These are phyloP conservation scores for Pluvialis apricaria DNA, from an alignment of 2,113 vertebrate species.

Conservation along the genomic window DNA sequence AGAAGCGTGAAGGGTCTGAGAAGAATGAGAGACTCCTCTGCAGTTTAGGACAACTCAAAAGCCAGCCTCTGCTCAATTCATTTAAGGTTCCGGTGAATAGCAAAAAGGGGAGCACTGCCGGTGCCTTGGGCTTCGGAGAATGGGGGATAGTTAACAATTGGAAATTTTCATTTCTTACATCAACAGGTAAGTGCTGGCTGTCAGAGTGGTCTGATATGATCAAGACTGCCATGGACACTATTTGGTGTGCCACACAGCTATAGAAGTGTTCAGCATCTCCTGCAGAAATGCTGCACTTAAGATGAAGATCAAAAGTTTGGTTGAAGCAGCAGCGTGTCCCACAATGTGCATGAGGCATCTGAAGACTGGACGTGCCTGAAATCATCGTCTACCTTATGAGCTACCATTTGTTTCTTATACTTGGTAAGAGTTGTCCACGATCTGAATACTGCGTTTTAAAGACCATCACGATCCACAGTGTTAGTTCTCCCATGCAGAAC, in stretches of 20 bases:
- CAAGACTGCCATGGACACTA: neutral
- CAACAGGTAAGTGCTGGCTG: neutral
- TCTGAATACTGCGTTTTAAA: neutral
- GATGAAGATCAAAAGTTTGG: neutral
- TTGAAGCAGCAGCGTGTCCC: neutral
- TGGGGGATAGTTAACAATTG: neutral
- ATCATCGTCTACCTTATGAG: neutral
- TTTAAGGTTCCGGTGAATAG: neutral
- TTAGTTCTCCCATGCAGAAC: neutral
- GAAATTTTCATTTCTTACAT: neutral
- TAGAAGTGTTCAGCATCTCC: neutral
- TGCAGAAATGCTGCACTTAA: neutral
- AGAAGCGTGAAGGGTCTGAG: neutral
- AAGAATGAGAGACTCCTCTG: neutral
- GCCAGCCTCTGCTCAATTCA: neutral
- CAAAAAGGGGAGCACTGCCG: neutral
- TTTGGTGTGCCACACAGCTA: neutral
- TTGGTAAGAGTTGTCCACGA: neutral
- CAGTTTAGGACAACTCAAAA: neutral
- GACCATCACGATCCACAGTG: neutral
- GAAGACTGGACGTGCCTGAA: neutral
- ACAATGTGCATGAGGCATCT: rapidly evolving
- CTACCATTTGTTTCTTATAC: neutral
- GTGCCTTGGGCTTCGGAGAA: neutral
- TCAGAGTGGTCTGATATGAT: neutral